These are phyloP conservation scores for Aleiodes alternator DNA, from an alignment of 2,888 invertebrate genomes.

Conservation along the genomic window DNA sequence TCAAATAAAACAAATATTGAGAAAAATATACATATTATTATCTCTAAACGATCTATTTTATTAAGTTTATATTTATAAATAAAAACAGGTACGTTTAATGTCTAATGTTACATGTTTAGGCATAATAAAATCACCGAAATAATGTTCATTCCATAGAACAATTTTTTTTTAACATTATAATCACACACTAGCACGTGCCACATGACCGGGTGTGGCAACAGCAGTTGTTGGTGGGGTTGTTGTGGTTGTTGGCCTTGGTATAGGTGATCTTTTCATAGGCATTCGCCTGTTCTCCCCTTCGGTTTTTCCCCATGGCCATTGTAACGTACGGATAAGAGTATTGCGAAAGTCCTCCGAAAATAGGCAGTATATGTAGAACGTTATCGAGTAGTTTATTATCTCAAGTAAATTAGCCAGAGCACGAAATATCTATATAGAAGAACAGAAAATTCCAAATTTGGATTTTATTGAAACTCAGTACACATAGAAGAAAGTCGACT, in stretches of 20 bases:
- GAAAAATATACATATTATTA: neutral
- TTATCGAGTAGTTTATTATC: constrained; percentile 85
- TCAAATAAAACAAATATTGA: neutral
- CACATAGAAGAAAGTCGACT: too few species aligned
- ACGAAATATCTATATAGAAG: constrained; percentile 79
- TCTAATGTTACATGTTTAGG: constrained; percentile 23
- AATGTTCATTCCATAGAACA: constrained; percentile 8
- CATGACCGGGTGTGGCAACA: constrained; percentile 63
- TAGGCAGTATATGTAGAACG: constrained; percentile 87
- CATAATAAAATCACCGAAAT: constrained; percentile 11
- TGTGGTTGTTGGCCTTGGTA: constrained; percentile 65
- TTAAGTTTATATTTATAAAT: constrained; percentile 23
- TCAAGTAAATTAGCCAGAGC: constrained; percentile 85
- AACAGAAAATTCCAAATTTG: neutral
- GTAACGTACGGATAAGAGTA: constrained; percentile 81
- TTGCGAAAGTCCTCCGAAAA: constrained; percentile 87
- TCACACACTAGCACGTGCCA: constrained; percentile 67
- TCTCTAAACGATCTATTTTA: constrained; percentile 24
- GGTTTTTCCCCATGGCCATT: constrained; percentile 76
- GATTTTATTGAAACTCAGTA: neutral
- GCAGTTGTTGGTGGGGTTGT: constrained; percentile 67
- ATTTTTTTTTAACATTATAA: constrained; percentile 22
- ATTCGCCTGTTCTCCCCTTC: constrained; percentile 54
- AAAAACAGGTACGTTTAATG: constrained; percentile 33
- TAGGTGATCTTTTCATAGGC: constrained; percentile 64